Evolutionary conservation across 2,113 vertebrate species (phyloP).

Genomic region (Pterocles orientalis): DNA sequence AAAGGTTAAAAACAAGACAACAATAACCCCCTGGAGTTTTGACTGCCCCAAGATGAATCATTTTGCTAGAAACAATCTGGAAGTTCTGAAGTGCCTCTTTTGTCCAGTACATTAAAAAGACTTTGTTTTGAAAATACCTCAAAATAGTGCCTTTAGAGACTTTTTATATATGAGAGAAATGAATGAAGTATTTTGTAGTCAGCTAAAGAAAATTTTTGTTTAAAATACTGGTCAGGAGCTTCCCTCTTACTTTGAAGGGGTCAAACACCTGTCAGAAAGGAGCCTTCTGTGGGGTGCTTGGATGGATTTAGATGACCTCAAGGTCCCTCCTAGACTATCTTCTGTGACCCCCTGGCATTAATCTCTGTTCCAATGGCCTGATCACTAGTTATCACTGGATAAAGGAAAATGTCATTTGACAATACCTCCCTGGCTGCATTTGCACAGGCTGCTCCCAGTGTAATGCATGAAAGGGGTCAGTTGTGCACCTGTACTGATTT

Average conservation of each 20-base stretch:
- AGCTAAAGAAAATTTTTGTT: background rate
- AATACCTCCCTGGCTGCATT: background rate
- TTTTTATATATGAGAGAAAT: background rate
- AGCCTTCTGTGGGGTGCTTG: background rate
- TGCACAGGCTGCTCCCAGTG: background rate
- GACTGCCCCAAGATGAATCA: background rate
- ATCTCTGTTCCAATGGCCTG: background rate
- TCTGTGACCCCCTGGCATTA: background rate
- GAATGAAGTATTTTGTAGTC: background rate
- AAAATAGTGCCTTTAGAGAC: background rate
- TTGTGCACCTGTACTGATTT: background rate
- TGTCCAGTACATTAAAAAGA: background rate
- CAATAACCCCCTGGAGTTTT: background rate
- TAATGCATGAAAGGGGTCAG: background rate
- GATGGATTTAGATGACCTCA: constrained; percentile 7
- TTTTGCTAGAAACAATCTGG: background rate
- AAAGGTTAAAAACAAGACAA: background rate
- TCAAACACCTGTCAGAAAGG: constrained; percentile 1
- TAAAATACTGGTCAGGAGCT: background rate
- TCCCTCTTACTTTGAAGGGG: background rate
- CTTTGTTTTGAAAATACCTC: background rate
- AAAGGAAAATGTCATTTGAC: background rate
- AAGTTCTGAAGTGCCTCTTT: background rate
- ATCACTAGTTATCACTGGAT: background rate
- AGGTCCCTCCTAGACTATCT: background rate